Conservation (phyloP, 2,888 invertebrate genomes). For the Sinelater perroti region DNA sequence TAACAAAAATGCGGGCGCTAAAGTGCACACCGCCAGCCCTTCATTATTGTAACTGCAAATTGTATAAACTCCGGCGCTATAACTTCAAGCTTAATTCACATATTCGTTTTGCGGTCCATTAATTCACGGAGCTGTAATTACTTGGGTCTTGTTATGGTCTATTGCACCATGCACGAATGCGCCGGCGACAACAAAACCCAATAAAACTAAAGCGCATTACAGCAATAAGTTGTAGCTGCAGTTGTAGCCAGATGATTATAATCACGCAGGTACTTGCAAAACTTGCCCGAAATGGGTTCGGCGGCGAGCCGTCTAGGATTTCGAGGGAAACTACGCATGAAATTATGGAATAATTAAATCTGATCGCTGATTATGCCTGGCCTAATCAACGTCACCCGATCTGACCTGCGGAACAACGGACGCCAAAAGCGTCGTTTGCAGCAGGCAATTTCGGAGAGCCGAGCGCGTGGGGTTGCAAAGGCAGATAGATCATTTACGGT, state of each 20-base stretch:
- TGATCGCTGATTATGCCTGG: too few species aligned
- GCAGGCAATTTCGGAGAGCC: constrained; percentile 29
- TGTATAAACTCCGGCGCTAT: constrained; percentile 14
- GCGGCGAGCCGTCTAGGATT: too few species aligned
- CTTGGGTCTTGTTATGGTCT: constrained; percentile 32
- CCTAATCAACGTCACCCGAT: too few species aligned
- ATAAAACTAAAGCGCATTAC: constrained; percentile 4
- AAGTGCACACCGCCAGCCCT: background rate
- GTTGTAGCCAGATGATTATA: too few species aligned
- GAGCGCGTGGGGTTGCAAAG: constrained; percentile 37
- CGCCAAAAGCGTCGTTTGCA: constrained; percentile 22
- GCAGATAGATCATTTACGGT: constrained; percentile 51
- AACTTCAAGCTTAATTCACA: constrained; percentile 34
- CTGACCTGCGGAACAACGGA: too few species aligned
- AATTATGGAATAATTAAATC: too few species aligned
- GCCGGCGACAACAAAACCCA: constrained; percentile 23
- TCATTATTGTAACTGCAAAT: constrained; percentile 12
- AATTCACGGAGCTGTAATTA: constrained; percentile 35
- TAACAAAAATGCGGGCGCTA: background rate
- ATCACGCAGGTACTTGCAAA: too few species aligned
- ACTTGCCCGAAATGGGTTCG: too few species aligned
- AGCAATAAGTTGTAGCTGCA: too few species aligned
- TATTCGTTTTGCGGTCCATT: constrained; percentile 36
- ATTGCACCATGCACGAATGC: constrained; percentile 35
- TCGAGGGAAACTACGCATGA: too few species aligned